These are phyloP conservation scores for Sesia bembeciformis DNA, from an alignment of 2,888 invertebrate genomes.

Conservation along the genomic window DNA sequence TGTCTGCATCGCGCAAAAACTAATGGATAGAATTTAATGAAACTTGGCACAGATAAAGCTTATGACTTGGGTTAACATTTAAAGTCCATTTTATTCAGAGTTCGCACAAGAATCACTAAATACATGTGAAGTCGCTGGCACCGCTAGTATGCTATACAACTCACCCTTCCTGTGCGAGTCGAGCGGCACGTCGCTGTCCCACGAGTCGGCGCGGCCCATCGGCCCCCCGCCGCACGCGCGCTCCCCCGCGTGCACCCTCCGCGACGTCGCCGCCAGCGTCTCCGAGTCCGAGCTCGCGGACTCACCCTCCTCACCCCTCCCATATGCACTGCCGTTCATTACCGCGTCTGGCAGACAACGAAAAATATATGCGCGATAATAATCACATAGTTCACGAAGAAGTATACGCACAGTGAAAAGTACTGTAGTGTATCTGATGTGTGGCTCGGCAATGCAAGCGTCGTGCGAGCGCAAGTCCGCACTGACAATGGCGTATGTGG, in stretches of 20 bases:
- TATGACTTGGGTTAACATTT: no score
- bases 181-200: conserved; percentile 58
- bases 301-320: not conserved
- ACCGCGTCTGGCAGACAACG: not conserved
- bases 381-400: no score
- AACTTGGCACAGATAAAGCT: no score
- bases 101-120: not conserved
- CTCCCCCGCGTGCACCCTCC: conserved; percentile 27
- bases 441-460: no score
- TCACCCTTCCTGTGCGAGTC: conserved; percentile 37
- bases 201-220: conserved; percentile 26
- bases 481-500: no score
- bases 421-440: no score
- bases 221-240: conserved; percentile 5
- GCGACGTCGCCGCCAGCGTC: conserved; percentile 38
- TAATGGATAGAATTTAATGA: no score
- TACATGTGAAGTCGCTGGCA: not conserved
- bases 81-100: not conserved
- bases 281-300: conserved; percentile 35
- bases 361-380: no score
- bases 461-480: no score
- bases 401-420: no score
- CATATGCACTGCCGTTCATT: not conserved
- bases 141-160: not conserved
- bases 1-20: not conserved